Evolutionary conservation across 2,113 vertebrate species (phyloP).

Genomic region (Podocnemis expansa): DNA sequence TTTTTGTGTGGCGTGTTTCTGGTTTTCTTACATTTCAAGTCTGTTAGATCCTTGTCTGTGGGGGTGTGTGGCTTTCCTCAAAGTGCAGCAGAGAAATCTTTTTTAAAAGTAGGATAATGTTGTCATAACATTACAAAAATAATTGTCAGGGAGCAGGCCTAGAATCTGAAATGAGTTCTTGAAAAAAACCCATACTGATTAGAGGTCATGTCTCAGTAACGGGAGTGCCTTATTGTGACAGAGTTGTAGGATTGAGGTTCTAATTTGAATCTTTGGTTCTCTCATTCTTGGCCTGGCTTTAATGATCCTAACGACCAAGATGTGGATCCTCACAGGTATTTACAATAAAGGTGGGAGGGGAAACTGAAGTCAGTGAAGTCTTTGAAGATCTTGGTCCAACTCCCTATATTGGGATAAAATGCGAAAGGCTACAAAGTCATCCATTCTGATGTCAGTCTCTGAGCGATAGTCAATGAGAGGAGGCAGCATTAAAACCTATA

Average conservation of each 20-base stretch:
- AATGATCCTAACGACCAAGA: neutral
- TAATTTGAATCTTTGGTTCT: neutral
- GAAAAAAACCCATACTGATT: neutral
- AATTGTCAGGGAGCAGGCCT: neutral
- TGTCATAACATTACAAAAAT: neutral
- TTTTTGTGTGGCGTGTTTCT: neutral
- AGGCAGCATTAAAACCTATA: neutral
- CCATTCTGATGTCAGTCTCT: neutral
- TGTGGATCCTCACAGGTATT: neutral
- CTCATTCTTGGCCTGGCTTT: neutral
- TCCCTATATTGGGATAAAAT: neutral
- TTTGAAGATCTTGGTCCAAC: neutral
- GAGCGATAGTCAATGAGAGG: neutral
- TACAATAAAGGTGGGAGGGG: neutral
- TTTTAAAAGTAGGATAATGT: neutral
- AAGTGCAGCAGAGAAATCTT: neutral
- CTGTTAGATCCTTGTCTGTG: neutral
- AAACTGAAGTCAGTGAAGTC: neutral
- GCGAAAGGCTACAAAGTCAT: neutral
- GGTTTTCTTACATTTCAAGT: neutral
- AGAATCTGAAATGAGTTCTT: neutral
- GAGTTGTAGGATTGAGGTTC: neutral
- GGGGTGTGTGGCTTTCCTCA: neutral
- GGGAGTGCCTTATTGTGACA: neutral
- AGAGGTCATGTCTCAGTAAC: neutral